Evolutionary conservation across 1,140 invertebrate species (phyloP).

Genomic region (Orius insidiosus): DNA sequence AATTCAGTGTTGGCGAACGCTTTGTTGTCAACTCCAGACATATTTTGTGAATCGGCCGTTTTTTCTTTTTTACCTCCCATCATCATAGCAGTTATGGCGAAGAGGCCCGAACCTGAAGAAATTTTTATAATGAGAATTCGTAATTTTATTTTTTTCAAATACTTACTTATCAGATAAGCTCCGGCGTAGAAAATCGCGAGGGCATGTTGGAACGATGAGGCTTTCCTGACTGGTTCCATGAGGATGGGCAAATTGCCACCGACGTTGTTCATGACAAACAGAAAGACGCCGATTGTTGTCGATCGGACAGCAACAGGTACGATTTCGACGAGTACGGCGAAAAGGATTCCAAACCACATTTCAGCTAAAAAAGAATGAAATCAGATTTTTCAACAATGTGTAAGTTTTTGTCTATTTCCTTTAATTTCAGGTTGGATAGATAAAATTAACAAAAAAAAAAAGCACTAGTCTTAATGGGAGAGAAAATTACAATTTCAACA

Average conservation of each 20-base stretch:
- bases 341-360: slow-evolving; percentile 86
- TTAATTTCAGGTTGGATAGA: too few species aligned
- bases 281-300: slow-evolving; percentile 65
- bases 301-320: slow-evolving; percentile 62
- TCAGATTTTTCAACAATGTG: not conserved
- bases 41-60: slow-evolving; percentile 14
- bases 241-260: slow-evolving; percentile 81
- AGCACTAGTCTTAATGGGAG: too few species aligned
- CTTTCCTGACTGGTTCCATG: slow-evolving; percentile 63
- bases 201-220: slow-evolving; percentile 61
- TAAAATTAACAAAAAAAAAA: too few species aligned
- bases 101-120: slow-evolving; percentile 21
- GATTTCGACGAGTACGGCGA: slow-evolving; percentile 74
- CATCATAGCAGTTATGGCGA: slow-evolving; percentile 20
- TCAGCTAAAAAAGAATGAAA: slow-evolving; percentile 39
- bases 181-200: slow-evolving; percentile 76
- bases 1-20: slow-evolving; percentile 20
- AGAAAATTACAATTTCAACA: not conserved
- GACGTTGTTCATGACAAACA: slow-evolving; percentile 84
- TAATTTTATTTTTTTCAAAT: not conserved
- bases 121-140: not conserved
- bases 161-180: slow-evolving; percentile 66
- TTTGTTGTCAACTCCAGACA: slow-evolving; percentile 22
- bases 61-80: slow-evolving; percentile 17
- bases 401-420: not conserved